phyloP scores from a whole-genome alignment of 2,888 invertebrate genomes.

The Netelia melanura region DNA sequence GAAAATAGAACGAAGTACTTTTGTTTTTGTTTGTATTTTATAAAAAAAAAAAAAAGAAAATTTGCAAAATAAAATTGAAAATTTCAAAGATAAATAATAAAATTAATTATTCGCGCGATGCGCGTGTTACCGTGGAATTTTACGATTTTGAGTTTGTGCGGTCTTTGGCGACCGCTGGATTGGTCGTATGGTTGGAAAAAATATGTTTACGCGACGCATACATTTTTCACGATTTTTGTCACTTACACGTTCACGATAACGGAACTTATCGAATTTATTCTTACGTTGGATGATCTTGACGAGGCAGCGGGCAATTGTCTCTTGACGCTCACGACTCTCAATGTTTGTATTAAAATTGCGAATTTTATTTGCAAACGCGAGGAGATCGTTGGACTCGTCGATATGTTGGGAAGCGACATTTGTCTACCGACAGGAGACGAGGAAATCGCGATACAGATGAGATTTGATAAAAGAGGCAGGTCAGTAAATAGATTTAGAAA shows the following conservation, averaged over 20 bases:
- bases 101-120: constrained; percentile 24
- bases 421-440: constrained; percentile 39
- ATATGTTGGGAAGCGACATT: constrained; percentile 37
- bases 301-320: constrained; percentile 38
- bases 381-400: constrained; percentile 27
- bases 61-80: neutral
- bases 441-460: constrained; percentile 50
- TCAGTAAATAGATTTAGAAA: neutral
- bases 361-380: constrained; percentile 42
- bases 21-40: neutral
- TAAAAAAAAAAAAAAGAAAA: no score
- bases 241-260: constrained; percentile 34
- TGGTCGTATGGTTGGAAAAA: constrained; percentile 59
- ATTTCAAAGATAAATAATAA: neutral
- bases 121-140: constrained; percentile 45
- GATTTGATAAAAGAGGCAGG: constrained; percentile 48
- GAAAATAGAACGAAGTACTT: neutral
- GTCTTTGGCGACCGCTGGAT: constrained; percentile 47
- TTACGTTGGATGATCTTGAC: constrained; percentile 24
- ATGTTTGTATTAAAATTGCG: constrained; percentile 51
- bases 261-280: constrained; percentile 38
- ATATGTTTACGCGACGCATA: constrained; percentile 50
- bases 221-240: constrained; percentile 25
- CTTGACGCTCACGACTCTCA: constrained; percentile 48
- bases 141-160: constrained; percentile 29